Percentiles rank a stretch among this genome's conserved stretches.
Evolutionary conservation across 2,888 invertebrate genomes (phyloP).

Genomic region (Harpalus rufipes): DNA sequence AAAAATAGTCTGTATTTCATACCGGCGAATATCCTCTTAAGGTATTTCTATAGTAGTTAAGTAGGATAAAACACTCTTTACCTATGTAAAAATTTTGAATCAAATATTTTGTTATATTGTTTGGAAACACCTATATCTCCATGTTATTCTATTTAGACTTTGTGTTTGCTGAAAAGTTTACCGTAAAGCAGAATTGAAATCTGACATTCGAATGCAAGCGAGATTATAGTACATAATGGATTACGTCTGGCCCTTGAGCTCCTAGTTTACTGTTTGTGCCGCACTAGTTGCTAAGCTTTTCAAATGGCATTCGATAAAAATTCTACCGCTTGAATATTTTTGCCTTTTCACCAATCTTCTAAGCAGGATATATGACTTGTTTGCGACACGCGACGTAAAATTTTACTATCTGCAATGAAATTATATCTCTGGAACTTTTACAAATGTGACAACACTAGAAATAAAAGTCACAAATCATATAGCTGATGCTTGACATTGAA

Average conservation of each 20-base stretch:
- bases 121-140: too few species aligned
- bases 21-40: too few species aligned
- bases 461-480: too few species aligned
- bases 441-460: not conserved
- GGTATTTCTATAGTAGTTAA: too few species aligned
- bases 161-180: constrained; percentile 4
- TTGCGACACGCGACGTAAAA: constrained; percentile 13
- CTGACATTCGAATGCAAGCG: not conserved
- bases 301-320: constrained; percentile 27
- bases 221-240: constrained; percentile 28
- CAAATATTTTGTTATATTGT: too few species aligned
- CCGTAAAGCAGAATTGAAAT: constrained; percentile 41
- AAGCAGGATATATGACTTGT: constrained; percentile 33
- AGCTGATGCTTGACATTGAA: too few species aligned
- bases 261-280: constrained; percentile 23
- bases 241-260: constrained; percentile 29
- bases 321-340: constrained; percentile 31
- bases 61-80: too few species aligned
- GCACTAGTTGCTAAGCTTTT: constrained; percentile 29
- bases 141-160: too few species aligned
- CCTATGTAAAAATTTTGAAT: too few species aligned
- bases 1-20: too few species aligned
- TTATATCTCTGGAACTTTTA: constrained; percentile 23
- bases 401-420: constrained; percentile 20
- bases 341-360: constrained; percentile 15